Base-by-base conservation (phyloP, 2,113 vertebrate genomes). In the Hystrix cristata region DNA sequence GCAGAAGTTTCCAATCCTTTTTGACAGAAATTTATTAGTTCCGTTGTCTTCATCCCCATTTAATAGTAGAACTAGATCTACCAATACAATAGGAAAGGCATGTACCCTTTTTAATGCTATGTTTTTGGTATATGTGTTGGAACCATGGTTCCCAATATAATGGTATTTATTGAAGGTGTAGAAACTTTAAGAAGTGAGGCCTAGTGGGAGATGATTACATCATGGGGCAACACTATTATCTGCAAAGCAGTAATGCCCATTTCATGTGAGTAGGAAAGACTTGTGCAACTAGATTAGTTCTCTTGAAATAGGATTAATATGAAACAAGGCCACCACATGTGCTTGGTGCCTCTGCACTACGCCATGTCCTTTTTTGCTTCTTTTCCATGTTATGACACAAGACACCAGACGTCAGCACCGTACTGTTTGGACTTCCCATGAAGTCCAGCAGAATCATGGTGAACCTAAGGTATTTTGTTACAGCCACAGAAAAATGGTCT, bases 1-100 rank as follows among this genome's bases (percentile, higher is more conserved):
- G 25, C 27, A 94, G 60, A 91, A 89, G 48, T 89, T 80, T 72
- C 53, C 64, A 84, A 46, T 48, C 48, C 2, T 80, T n/a, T 62
- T 76, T 57, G 85, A 80, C 78, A 62, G 13, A 65, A 81, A 64
- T 64, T 96, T 78, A 94, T 94, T 89, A 29, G 12, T 7, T 81
- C 48, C 9, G 43, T 62, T 91, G 69, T 48, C 31, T 38, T 88
- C 9, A 90, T 43, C 38, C 29, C 48, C 55, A 53, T 86, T 51
- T 90, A 86, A 59, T 69, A 78, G 14, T 53, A 84, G 59, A 88
- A 57, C 25, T 60, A 67, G 65, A 86, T 59, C 29, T 60, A 71
- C 7, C 13, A 7, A 13, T 76, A 16, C 46, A 84, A 31, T 38
- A 71, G 14, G 46, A 94, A 69, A 87, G 82, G 29, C 18, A 72